A percentile compares a stretch with the other conserved stretches of the same genome.
phyloP scores from a whole-genome alignment of 2,113 vertebrate genomes.

The Caracal caracal region DNA sequence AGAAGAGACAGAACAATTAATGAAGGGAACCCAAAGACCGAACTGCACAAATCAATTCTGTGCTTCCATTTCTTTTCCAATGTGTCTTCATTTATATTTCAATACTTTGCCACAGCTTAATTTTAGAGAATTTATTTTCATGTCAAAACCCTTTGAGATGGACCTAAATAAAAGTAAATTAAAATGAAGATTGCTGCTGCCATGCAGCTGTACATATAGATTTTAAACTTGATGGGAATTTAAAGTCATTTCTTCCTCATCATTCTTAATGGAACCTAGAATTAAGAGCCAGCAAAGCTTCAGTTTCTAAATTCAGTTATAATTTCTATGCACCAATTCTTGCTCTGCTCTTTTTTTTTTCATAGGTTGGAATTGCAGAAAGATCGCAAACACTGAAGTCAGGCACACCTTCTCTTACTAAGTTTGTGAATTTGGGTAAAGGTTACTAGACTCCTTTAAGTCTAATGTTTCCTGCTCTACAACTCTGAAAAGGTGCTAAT shows the following conservation, averaged over 20 bases:
- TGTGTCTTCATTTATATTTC: constrained; percentile 71
- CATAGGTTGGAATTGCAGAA: neutral
- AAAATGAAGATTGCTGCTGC: constrained; percentile 57
- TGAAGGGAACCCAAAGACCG: constrained; percentile 3
- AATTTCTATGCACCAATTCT: neutral
- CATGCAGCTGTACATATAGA: constrained; percentile 53
- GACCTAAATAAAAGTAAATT: constrained; percentile 68
- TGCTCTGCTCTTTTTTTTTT: neutral
- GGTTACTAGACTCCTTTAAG: neutral
- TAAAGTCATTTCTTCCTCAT: constrained; percentile 52
- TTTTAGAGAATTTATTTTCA: constrained; percentile 69
- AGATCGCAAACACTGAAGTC: rapidly evolving
- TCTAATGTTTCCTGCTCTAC: neutral
- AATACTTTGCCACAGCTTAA: constrained; percentile 54
- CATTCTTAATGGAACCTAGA: constrained; percentile 7
- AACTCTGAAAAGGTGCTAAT: neutral
- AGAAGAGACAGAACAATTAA: constrained; percentile 70
- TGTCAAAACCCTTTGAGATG: constrained; percentile 55
- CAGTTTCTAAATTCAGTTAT: neutral
- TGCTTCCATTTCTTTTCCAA: constrained; percentile 44
- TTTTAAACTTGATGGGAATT: constrained; percentile 59
- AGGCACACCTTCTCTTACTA: neutral
- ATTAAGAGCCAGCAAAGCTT: neutral
- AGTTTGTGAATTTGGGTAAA: neutral
- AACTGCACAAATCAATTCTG: constrained; percentile 60